Evolutionary conservation across 2,888 invertebrate genomes (phyloP).

Genomic region (Cylindroiulus punctatus): DNA sequence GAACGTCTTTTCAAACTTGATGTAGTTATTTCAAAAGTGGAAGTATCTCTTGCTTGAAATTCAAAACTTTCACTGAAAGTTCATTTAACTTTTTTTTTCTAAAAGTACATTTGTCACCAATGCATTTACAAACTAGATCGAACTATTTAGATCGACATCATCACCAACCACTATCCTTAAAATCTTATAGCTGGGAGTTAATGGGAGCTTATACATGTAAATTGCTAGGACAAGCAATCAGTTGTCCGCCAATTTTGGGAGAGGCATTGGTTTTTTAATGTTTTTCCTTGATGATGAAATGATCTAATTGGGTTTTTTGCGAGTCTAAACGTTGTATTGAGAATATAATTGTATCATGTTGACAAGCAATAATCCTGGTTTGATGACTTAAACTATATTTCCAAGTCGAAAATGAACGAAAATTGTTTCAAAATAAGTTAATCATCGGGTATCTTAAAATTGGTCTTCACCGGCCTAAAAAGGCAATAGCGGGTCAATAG

Average conservation of each 20-base stretch:
- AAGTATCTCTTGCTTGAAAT: too few relatives aligned
- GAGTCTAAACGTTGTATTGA: neutral
- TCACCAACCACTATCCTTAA: neutral
- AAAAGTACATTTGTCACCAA: neutral
- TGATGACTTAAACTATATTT: constrained; percentile 3
- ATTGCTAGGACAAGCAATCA: constrained; percentile 22
- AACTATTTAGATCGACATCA: neutral
- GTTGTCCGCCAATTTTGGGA: neutral
- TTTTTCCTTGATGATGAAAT: neutral
- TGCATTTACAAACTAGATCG: constrained; percentile 5
- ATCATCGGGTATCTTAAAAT: neutral
- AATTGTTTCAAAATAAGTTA: constrained; percentile 32
- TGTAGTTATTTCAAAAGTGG: too few relatives aligned
- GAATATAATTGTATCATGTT: constrained; percentile 6
- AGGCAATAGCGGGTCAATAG: constrained; percentile 40
- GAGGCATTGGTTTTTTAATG: neutral
- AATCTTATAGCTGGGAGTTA: neutral
- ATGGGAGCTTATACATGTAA: neutral
- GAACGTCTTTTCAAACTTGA: too few relatives aligned
- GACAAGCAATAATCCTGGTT: constrained; percentile 29
- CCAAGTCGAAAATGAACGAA: neutral
- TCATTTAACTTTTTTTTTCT: neutral
- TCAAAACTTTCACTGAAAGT: neutral
- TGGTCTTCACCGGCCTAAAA: neutral
- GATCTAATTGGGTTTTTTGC: neutral